These are phyloP conservation scores for Dipodomys merriami DNA, from an alignment of 2,113 vertebrate species.

Conservation along the genomic window DNA sequence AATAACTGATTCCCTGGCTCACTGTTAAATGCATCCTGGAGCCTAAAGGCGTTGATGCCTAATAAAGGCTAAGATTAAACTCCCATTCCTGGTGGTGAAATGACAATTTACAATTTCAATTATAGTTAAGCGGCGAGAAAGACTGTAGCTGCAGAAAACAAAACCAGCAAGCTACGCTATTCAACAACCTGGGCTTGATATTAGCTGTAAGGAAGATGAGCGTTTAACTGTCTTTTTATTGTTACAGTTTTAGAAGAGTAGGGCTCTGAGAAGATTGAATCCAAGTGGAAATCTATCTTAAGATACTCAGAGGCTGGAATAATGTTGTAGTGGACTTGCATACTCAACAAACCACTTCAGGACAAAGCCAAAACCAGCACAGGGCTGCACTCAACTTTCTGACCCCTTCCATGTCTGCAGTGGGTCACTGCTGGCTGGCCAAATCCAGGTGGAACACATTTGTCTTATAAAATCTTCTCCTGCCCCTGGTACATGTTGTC, in stretches of 20 bases:
- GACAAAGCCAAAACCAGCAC: background rate
- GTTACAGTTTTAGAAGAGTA: background rate
- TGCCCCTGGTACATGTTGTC: too few species aligned
- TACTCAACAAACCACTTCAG: background rate
- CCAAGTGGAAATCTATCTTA: background rate
- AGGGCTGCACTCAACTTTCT: background rate
- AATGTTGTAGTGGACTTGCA: background rate
- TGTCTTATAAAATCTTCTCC: too few species aligned
- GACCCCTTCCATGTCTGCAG: too few species aligned
- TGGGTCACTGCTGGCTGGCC: background rate
- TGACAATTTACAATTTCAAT: slow-evolving; percentile 59
- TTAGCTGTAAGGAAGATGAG: background rate
- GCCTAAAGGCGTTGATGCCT: slow-evolving; percentile 26
- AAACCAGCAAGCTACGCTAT: background rate
- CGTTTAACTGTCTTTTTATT: background rate
- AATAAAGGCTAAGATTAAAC: slow-evolving; percentile 47
- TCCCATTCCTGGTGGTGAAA: slow-evolving; percentile 44
- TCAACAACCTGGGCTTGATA: background rate
- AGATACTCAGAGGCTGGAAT: background rate
- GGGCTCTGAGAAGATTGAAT: background rate
- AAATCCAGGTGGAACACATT: background rate
- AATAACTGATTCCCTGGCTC: slow-evolving; percentile 29
- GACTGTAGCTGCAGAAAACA: background rate
- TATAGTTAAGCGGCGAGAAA: slow-evolving; percentile 36
- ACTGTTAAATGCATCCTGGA: background rate